Base-by-base conservation (phyloP, 2,888 invertebrate genomes). In the Diachrysia chrysitis region DNA sequence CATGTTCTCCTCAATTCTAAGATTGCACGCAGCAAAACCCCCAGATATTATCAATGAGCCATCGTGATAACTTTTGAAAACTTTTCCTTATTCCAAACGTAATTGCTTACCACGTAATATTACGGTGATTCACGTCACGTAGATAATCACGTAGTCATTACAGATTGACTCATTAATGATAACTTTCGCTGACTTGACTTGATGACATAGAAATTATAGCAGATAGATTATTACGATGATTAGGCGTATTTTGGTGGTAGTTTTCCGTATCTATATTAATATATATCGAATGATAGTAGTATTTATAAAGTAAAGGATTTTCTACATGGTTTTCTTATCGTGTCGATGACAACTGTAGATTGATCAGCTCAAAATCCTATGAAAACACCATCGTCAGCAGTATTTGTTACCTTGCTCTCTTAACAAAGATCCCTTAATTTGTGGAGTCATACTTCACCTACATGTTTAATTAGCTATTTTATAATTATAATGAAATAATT, bases 141-240 rank as follows among this genome's bases (percentile, higher is more conserved):
- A 21, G 21, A 51, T 51, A 51, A 51, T 51, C 48, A 51, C 21
- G 48, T 12, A 21, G 48, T 51, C 48, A 42, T 42, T 42, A 42
- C 42, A 46, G 48, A 51, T 21, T 51, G 48, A 51, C 21, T 51
- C 48, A 51, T 51, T 19, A 51, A 51, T 51, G 21, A 42, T 42
- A 42, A 19, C 48, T 51, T 51, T 51, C 48, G 48, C 48, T 51
- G 48, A 51, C 19, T 51, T n/a, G n/a, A 16, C 42, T 42, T n/a
- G 42, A 42, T 42, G 42, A 42, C 42, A n/a, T n/a, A 42, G 42
- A 42, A 42, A 42, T 42, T 42, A n/a, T n/a, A n/a, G n/a, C n/a
- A 5, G 14, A n/a, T 42, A 42, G 4, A 42, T 42, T 0, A n/a
- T 42, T n/a, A n/a, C 42, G n/a, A 42, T 42, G 42, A 42, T 42